Evolutionary conservation across 2,888 invertebrate genomes (phyloP).

Genomic region (Dugesia japonica): DNA sequence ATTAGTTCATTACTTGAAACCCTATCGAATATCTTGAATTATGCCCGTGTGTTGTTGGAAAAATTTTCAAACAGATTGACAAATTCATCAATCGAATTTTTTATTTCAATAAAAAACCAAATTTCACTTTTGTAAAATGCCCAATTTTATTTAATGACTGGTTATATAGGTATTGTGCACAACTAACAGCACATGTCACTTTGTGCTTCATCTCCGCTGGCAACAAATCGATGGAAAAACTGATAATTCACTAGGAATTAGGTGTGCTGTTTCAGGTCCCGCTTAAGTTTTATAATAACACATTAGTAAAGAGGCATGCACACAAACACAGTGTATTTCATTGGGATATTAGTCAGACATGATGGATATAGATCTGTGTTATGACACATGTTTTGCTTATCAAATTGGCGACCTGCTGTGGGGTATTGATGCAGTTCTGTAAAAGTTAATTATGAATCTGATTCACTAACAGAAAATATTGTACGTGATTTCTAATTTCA

Average conservation of each 20-base stretch:
- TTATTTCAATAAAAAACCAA: too few species aligned
- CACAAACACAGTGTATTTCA: neutral
- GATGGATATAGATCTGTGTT: slow-evolving; percentile 5
- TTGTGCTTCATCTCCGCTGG: neutral
- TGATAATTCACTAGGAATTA: neutral
- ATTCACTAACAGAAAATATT: slow-evolving; percentile 1
- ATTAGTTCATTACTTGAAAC: neutral
- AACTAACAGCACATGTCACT: neutral
- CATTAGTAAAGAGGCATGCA: neutral
- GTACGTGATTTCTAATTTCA: neutral
- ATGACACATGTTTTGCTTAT: slow-evolving; percentile 20
- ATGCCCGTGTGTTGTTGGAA: slow-evolving; percentile 20
- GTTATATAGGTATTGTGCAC: slow-evolving; percentile 10
- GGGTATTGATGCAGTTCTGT: neutral
- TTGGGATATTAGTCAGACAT: slow-evolving; percentile 14
- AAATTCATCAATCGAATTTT: too few species aligned
- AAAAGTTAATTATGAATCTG: slow-evolving; percentile 16
- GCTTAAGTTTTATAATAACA: neutral
- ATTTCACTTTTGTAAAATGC: neutral
- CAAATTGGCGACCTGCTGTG: slow-evolving; percentile 8
- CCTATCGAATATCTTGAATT: slow-evolving; percentile 15
- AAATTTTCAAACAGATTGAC: neutral
- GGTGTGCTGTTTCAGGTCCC: neutral
- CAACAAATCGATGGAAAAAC: neutral
- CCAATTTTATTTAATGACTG: neutral